Evolutionary conservation across 2,113 vertebrate species (phyloP).

Genomic region (Osmerus mordax): DNA sequence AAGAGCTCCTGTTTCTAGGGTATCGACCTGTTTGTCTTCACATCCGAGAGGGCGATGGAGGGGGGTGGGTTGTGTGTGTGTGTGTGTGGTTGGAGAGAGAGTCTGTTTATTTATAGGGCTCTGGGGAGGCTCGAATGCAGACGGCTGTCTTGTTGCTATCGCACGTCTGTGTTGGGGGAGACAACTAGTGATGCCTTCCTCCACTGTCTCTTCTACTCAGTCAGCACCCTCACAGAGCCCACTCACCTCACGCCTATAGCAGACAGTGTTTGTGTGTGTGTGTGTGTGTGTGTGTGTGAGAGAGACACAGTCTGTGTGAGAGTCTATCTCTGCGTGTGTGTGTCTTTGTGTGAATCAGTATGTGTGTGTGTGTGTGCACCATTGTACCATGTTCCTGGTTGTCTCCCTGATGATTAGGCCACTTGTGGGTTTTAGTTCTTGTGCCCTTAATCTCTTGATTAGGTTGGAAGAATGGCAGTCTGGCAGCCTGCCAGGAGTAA

Average conservation of each 20-base stretch:
- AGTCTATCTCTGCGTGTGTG: background rate
- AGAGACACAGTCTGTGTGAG: background rate
- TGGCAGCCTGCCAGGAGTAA: conserved; percentile 52
- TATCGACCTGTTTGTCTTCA: conserved; percentile 33
- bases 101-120: conserved; percentile 42
- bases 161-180: conserved; percentile 15
- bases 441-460: conserved; percentile 65
- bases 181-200: conserved; percentile 28
- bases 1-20: conserved; percentile 19
- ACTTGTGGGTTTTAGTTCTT: conserved; percentile 31
- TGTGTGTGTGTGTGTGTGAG: background rate
- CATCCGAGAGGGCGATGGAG: background rate
- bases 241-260: background rate
- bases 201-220: conserved; percentile 39
- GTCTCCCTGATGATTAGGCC: conserved; percentile 30
- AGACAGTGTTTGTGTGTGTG: background rate
- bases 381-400: background rate
- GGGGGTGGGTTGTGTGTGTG: background rate
- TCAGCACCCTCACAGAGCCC: conserved; percentile 30
- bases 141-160: conserved; percentile 27
- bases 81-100: background rate
- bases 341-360: background rate
- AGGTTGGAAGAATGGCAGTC: conserved; percentile 56
- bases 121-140: conserved; percentile 23
- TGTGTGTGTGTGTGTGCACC: background rate